A percentile compares a stretch with the other conserved stretches of the same genome.
Conservation (phyloP, 2,113 vertebrate genomes). For the Colaptes auratus region DNA sequence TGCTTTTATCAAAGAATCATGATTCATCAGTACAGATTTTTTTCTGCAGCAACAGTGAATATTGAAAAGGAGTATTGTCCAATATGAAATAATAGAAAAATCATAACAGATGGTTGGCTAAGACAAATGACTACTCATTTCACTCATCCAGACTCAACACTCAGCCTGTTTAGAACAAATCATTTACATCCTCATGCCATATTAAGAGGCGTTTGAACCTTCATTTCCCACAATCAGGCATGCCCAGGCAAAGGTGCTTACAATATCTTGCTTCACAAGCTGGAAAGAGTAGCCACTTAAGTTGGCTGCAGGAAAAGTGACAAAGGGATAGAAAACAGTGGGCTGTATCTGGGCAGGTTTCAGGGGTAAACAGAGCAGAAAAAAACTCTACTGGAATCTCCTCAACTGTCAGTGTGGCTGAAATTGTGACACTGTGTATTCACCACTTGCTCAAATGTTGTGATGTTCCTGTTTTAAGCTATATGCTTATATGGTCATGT, state of each 20-base stretch:
- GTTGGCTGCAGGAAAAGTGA: neutral
- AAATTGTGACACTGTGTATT: neutral
- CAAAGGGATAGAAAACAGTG: neutral
- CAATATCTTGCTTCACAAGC: neutral
- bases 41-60: neutral
- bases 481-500: neutral
- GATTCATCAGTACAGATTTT: neutral
- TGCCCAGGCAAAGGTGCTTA: neutral
- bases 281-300: neutral
- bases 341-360: neutral
- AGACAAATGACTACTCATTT: neutral
- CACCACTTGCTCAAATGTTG: neutral
- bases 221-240: neutral
- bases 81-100: neutral
- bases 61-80: neutral
- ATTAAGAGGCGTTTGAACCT: neutral
- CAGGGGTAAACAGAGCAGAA: neutral
- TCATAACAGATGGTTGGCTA: neutral
- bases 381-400: neutral
- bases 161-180: neutral
- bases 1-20: neutral
- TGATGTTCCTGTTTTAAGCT: neutral
- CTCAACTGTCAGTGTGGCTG: neutral
- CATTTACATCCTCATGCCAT: neutral
- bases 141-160: neutral